Percentiles rank a stretch among this genome's conserved stretches.
Evolutionary conservation across 2,113 vertebrate species (phyloP).

Genomic region (Arothron firmamentum): DNA sequence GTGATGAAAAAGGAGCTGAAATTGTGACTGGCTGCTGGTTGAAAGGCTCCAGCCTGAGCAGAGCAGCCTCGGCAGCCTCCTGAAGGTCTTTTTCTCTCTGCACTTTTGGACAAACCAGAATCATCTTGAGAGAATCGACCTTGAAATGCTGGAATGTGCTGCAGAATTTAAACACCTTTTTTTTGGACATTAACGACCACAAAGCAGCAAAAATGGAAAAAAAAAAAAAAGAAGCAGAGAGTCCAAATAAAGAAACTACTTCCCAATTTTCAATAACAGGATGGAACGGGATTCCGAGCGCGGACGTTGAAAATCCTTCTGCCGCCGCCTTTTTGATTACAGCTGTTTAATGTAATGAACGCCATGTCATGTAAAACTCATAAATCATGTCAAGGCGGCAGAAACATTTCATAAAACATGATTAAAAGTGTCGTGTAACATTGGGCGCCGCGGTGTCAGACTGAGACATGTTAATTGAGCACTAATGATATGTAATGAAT

Average conservation of each 20-base stretch:
- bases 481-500: conserved; percentile 74
- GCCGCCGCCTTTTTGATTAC: conserved; percentile 29
- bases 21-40: not conserved
- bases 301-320: conserved; percentile 20
- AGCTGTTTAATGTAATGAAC: conserved; percentile 57
- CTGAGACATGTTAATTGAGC: conserved; percentile 70
- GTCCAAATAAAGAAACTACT: conserved; percentile 1
- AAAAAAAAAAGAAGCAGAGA: conserved; percentile 4
- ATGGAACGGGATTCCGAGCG: conserved; percentile 63
- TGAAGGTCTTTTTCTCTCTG: not conserved
- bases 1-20: not conserved
- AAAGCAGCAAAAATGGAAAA: conserved; percentile 3
- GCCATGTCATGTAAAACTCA: conserved; percentile 62
- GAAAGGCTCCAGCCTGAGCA: not conserved
- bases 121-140: conserved; percentile 7
- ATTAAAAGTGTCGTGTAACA: conserved; percentile 73
- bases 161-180: conserved; percentile 31
- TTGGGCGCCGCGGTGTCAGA: conserved; percentile 56
- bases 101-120: not conserved
- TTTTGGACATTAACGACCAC: conserved; percentile 4
- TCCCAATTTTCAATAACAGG: conserved; percentile 6
- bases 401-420: conserved; percentile 67
- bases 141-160: not conserved
- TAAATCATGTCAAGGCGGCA: conserved; percentile 56
- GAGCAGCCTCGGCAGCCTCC: not conserved